Conservation (phyloP, 2,888 invertebrate genomes). For the Drosophila glabriapex region DNA sequence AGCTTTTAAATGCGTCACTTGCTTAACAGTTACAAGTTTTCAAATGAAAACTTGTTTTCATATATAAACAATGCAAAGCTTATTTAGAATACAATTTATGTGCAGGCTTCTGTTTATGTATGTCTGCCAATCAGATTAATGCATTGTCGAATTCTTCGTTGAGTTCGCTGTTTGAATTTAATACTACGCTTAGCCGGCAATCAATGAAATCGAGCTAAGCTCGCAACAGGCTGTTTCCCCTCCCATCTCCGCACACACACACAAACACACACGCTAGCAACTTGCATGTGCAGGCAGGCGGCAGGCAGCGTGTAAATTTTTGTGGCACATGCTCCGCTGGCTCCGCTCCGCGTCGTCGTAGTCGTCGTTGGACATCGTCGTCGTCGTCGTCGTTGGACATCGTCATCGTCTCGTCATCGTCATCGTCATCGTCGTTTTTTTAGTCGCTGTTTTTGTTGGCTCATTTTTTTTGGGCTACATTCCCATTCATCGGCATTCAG, state of each 20-base stretch:
- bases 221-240: constrained; percentile 11
- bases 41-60: background rate
- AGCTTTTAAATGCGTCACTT: background rate
- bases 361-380: constrained; percentile 32
- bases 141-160: constrained; percentile 1
- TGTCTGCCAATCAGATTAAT: background rate
- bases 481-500: constrained; percentile 50
- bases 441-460: constrained; percentile 42
- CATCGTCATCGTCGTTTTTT: constrained; percentile 25
- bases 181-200: background rate
- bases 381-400: constrained; percentile 30
- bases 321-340: constrained; percentile 49
- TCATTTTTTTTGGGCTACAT: constrained; percentile 56
- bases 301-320: constrained; percentile 38
- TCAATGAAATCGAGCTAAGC: background rate
- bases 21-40: background rate
- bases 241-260: background rate
- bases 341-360: constrained; percentile 22
- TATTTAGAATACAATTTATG: background rate
- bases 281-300: constrained; percentile 11
- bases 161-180: background rate
- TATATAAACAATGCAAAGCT: background rate
- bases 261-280: background rate
- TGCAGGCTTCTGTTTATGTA: background rate
- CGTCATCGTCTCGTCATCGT: constrained; percentile 27